phyloP scores from a whole-genome alignment of 2,113 vertebrate genomes.

The Pipra filicauda region DNA sequence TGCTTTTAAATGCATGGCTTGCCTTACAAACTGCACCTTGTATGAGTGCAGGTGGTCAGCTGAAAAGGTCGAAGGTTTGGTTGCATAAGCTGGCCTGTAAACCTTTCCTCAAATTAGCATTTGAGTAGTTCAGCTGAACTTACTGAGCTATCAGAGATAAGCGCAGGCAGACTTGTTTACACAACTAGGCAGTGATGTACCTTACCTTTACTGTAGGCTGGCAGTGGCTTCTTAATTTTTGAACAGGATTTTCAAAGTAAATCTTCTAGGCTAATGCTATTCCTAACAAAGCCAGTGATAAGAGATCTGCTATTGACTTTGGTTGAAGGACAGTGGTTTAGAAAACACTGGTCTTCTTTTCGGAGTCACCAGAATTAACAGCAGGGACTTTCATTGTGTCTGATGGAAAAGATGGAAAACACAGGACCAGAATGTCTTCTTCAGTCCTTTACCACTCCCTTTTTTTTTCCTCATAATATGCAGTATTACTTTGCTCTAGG shows the following conservation, averaged over 20 bases:
- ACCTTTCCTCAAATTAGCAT: neutral
- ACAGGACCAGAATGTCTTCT: neutral
- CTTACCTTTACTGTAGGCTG: neutral
- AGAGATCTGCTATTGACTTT: neutral
- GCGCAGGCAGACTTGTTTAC: neutral
- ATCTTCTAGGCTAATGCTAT: neutral
- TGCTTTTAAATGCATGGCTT: neutral
- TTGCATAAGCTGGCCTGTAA: neutral
- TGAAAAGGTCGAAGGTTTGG: neutral
- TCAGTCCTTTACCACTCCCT: neutral
- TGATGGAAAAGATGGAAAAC: neutral
- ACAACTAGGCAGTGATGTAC: neutral
- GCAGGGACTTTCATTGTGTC: neutral
- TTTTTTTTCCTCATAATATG: neutral
- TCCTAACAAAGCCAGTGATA: neutral
- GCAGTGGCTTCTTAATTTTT: neutral
- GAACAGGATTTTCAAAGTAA: neutral
- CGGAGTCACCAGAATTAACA: neutral
- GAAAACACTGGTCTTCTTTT: neutral
- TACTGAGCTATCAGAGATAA: neutral
- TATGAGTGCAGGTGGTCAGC: neutral
- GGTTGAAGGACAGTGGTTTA: neutral
- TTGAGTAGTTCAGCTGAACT: neutral
- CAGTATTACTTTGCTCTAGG: neutral
- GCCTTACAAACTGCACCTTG: neutral